phyloP scores from a whole-genome alignment of 2,797 vertebrate species.

The Artibeus lituratus region DNA sequence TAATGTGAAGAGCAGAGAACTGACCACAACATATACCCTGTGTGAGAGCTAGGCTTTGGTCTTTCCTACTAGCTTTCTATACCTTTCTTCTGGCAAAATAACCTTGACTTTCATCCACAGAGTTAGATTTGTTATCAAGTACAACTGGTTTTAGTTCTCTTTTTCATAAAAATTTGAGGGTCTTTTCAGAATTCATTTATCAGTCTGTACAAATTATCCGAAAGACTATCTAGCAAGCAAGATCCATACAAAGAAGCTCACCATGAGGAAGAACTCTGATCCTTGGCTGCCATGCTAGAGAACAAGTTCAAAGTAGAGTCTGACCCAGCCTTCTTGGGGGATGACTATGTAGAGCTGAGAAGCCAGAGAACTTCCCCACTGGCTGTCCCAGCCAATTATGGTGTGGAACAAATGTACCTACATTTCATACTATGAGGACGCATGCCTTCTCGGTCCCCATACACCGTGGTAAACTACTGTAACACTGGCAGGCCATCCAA shows the following conservation, averaged over 20 bases:
- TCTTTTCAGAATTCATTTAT: not conserved
- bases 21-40: not conserved
- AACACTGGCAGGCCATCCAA: not conserved
- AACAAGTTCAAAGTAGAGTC: not conserved
- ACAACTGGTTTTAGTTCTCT: not conserved
- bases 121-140: not conserved
- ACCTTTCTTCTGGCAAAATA: not conserved
- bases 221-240: not conserved
- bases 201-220: not conserved
- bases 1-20: not conserved
- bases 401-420: not conserved
- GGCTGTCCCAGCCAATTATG: not conserved
- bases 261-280: not conserved
- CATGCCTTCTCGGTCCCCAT: not conserved
- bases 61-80: not conserved
- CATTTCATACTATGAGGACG: not conserved
- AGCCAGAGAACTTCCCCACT: not conserved
- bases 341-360: not conserved
- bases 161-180: not conserved
- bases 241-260: not conserved
- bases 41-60: not conserved
- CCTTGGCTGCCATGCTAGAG: not conserved
- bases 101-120: not conserved
- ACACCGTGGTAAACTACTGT: not conserved
- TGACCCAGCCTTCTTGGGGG: not conserved